Evolutionary conservation across 2,797 vertebrate genomes (phyloP).

Genomic region (Myotis vivesi): DNA sequence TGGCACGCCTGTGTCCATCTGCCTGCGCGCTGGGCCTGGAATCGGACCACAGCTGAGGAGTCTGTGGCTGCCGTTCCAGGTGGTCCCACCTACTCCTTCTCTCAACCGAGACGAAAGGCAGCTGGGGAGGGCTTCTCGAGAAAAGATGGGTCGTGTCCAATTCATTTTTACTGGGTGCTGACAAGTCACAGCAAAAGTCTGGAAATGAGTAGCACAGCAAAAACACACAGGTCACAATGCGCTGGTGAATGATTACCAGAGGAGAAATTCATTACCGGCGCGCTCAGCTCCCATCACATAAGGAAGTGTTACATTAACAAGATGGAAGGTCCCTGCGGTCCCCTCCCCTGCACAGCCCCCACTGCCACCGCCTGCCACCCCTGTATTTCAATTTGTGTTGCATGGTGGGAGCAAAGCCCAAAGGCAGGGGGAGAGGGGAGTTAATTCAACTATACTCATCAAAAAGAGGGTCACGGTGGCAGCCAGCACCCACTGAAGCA

Average conservation of each 20-base stretch:
- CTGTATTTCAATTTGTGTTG: constrained; percentile 57
- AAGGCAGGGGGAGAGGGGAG: background rate
- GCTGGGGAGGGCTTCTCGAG: constrained; percentile 29
- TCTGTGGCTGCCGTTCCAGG: background rate
- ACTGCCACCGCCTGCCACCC: constrained; percentile 9
- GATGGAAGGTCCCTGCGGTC: constrained; percentile 51
- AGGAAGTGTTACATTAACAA: constrained; percentile 66
- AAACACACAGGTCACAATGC: constrained; percentile 58
- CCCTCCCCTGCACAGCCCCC: constrained; percentile 12
- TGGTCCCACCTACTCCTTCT: constrained; percentile 62
- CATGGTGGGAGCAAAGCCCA: constrained; percentile 19
- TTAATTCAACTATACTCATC: constrained; percentile 51
- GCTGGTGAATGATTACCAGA: constrained; percentile 69
- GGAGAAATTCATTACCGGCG: constrained; percentile 62
- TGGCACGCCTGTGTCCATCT: background rate
- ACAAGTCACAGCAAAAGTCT: constrained; percentile 66
- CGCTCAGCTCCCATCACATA: constrained; percentile 36
- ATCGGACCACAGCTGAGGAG: background rate
- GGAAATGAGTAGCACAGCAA: constrained; percentile 69
- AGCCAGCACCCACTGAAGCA: background rate
- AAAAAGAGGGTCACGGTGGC: background rate
- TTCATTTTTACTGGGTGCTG: constrained; percentile 72
- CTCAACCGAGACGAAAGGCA: constrained; percentile 37
- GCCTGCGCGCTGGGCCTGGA: background rate
- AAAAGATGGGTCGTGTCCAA: constrained; percentile 61